These are phyloP conservation scores for Drosophila murphyi DNA, from an alignment of 1,140 invertebrate species.

Conservation along the genomic window DNA sequence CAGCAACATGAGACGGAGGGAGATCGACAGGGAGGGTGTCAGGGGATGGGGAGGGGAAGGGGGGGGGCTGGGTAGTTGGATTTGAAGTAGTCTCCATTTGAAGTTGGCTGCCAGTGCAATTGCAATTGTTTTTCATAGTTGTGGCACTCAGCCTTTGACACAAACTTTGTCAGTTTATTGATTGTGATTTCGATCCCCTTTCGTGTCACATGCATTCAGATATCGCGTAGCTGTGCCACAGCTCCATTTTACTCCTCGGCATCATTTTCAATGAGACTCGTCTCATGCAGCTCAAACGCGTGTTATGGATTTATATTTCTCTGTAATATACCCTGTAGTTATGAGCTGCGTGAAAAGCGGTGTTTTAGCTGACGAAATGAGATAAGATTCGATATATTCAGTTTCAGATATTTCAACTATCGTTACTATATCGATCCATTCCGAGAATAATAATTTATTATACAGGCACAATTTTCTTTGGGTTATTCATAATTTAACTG, in stretches of 20 bases:
- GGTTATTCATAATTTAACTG: too few species aligned
- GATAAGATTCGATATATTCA: too few species aligned
- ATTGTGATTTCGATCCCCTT: constrained; percentile 28
- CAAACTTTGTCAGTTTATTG: constrained; percentile 41
- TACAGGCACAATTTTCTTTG: too few species aligned
- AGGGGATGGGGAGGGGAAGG: not conserved
- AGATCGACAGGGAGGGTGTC: not conserved
- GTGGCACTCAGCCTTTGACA: constrained; percentile 28
- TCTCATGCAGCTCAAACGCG: not conserved
- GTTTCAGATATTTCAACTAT: too few species aligned
- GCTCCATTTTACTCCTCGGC: not conserved
- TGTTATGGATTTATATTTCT: constrained; percentile 9
- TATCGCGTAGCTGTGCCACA: constrained; percentile 1
- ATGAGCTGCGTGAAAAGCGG: not conserved
- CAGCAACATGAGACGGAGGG: not conserved
- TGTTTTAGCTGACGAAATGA: too few species aligned
- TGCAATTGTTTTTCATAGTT: constrained; percentile 38
- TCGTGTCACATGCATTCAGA: constrained; percentile 43
- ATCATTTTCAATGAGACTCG: constrained; percentile 15
- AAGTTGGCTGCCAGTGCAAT: constrained; percentile 19
- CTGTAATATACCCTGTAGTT: too few species aligned
- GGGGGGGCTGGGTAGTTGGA: not conserved
- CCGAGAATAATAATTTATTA: too few species aligned
- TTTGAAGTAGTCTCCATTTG: constrained; percentile 4
- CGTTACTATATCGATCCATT: too few species aligned